phyloP scores from a whole-genome alignment of 2,797 vertebrate species.

The Notoglanidium macrostoma region DNA sequence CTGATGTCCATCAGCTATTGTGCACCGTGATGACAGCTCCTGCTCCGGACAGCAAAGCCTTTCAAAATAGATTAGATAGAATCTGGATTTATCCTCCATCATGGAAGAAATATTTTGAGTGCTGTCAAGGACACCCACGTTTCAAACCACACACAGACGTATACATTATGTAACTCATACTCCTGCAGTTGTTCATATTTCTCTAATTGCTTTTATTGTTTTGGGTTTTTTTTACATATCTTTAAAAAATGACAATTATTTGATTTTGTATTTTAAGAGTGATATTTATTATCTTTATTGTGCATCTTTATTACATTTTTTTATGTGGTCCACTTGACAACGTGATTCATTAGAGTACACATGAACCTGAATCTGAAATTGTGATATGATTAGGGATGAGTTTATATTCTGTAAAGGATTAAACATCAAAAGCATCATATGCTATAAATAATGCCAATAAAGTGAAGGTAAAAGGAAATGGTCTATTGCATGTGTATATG shows the following conservation, averaged over 20 bases:
- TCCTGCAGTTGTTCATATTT: background rate
- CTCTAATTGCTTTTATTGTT: too few species aligned
- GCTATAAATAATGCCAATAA: background rate
- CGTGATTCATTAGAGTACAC: background rate
- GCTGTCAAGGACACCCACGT: background rate
- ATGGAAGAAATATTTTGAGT: constrained; percentile 28
- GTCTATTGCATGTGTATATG: too few species aligned
- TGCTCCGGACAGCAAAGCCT: constrained; percentile 41
- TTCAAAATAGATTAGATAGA: constrained; percentile 44
- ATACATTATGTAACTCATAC: background rate
- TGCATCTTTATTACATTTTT: background rate
- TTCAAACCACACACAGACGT: constrained; percentile 15
- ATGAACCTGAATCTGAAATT: background rate
- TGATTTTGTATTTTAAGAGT: background rate
- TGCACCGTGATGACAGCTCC: constrained; percentile 26
- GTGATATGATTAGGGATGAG: background rate
- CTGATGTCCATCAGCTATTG: constrained; percentile 42
- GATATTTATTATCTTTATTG: background rate
- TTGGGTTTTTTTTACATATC: background rate
- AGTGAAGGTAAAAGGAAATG: background rate
- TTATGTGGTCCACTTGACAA: background rate
- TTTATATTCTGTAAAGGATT: background rate
- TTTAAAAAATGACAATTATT: too few species aligned
- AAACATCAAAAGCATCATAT: background rate
- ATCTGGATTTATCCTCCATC: constrained; percentile 32